Evolutionary conservation across 1,140 invertebrate genomes (phyloP).

Genomic region (Cotesia chilonis): DNA sequence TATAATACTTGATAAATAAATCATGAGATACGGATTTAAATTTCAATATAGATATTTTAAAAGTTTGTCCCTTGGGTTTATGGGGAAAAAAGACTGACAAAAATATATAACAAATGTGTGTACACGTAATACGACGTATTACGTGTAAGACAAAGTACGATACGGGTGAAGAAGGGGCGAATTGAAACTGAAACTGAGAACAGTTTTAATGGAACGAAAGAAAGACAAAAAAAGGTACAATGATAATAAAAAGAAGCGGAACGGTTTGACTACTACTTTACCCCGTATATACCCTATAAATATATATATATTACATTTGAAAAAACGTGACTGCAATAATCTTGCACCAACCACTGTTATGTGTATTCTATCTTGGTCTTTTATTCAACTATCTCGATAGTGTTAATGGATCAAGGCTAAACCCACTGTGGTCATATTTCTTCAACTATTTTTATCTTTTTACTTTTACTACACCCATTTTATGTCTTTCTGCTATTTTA

Average conservation of each 20-base stretch:
- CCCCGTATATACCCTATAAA: constrained; percentile 30
- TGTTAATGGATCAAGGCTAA: constrained; percentile 12
- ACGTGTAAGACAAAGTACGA: too few species aligned
- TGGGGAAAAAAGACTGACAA: too few species aligned
- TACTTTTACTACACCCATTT: background rate
- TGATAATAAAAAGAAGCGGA: too few species aligned
- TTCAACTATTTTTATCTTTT: constrained; percentile 1
- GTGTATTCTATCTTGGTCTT: constrained; percentile 14
- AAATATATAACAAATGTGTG: too few species aligned
- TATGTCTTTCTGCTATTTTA: background rate
- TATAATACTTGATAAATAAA: too few species aligned
- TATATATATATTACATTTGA: constrained; percentile 32
- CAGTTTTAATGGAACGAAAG: too few species aligned
- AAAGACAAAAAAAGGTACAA: too few species aligned
- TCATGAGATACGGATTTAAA: too few species aligned
- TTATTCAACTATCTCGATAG: constrained; percentile 17
- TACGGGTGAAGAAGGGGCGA: too few species aligned
- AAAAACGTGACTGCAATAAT: constrained; percentile 55
- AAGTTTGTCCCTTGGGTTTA: too few species aligned
- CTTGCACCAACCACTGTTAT: constrained; percentile 34
- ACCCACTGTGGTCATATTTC: background rate
- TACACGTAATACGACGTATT: too few species aligned
- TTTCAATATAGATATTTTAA: constrained; percentile 12
- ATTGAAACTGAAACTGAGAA: too few species aligned
- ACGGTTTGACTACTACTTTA: constrained; percentile 16